A percentile compares a stretch with the other conserved stretches of the same genome.
These are phyloP conservation scores for Trissolcus japonicus DNA, from an alignment of 2,888 invertebrate species.

Conservation along the genomic window DNA sequence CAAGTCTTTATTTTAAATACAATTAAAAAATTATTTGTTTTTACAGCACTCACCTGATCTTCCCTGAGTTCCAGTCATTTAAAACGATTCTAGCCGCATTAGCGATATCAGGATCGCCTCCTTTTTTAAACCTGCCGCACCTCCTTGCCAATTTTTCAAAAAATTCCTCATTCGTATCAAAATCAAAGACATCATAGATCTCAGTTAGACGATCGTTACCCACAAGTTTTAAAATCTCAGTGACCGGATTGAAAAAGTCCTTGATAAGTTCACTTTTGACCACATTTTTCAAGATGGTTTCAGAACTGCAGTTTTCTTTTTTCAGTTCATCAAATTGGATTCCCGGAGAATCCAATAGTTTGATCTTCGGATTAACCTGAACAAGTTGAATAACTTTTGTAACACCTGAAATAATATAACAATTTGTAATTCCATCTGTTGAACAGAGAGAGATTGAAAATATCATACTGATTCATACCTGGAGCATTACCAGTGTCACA, in stretches of 20 bases:
- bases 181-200: constrained; percentile 83
- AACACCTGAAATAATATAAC: constrained; percentile 62
- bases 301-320: constrained; percentile 80
- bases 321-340: constrained; percentile 87
- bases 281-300: constrained; percentile 91
- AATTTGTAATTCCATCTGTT: not conserved
- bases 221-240: constrained; percentile 90
- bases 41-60: constrained; percentile 36
- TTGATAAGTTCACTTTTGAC: constrained; percentile 88
- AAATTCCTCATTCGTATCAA: constrained; percentile 85
- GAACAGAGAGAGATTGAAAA: too few species aligned
- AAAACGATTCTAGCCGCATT: constrained; percentile 28
- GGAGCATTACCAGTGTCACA: constrained; percentile 97
- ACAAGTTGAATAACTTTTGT: constrained; percentile 94
- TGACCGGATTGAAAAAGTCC: constrained; percentile 91
- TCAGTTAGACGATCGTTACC: constrained; percentile 88
- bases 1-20: not conserved
- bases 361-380: constrained; percentile 95
- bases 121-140: constrained; percentile 28
- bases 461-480: constrained; percentile 77
- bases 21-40: too few species aligned
- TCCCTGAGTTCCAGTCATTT: constrained; percentile 30
- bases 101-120: constrained; percentile 21
- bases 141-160: constrained; percentile 76
- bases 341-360: constrained; percentile 96